Base-by-base conservation (phyloP, 2,888 invertebrate species). In the Xanthostigma xanthostigma region DNA sequence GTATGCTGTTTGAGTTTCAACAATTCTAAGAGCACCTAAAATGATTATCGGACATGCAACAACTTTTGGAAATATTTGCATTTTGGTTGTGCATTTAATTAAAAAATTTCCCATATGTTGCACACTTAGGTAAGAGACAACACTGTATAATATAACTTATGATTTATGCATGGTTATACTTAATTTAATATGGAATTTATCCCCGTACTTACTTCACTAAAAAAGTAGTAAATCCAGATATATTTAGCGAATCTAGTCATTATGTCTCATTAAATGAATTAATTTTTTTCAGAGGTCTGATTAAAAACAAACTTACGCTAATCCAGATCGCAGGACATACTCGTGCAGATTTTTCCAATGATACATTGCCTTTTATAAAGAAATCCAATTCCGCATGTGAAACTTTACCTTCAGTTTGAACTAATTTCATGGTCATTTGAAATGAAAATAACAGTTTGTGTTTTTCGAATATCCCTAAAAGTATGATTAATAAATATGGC, bases 371-470 rank as follows among this genome's bases (percentile, higher is more conserved):
- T 60, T 92, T 93, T 56, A 92, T 87, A 63, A 94, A 93, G 70
- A 94, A 94, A 62, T 92, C 89, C 33, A 94, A 63, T 61, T 93
- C 81, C 8, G 67, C 61, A 59, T 87, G 89, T 0, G 62, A 65
- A 1, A 93, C 66, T 17, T 69, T 60, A 0, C 68, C 74, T 8
- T 77, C 72, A 56, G 81, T 83, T 63, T 84, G 81, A 57, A 91
- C 81, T 54, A 94, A 64, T 62, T 86, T 88, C 12, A 83, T 78
- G 51, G 88, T 81, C 71, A 94, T 91, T 78, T 91, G 90, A 65
- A 94, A 89, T 0, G 93, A 92, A 64, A 81, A 93, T 17, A 94
- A 70, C 36, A 94, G 69, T 63, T 94, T 93, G 69, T 94, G 92
- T 41, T 81, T 81, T 64, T 93, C 91, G 65, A 94, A 93, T 55